Base-by-base conservation (phyloP, 2,888 invertebrate genomes). In the Platycheirus rosarum region DNA sequence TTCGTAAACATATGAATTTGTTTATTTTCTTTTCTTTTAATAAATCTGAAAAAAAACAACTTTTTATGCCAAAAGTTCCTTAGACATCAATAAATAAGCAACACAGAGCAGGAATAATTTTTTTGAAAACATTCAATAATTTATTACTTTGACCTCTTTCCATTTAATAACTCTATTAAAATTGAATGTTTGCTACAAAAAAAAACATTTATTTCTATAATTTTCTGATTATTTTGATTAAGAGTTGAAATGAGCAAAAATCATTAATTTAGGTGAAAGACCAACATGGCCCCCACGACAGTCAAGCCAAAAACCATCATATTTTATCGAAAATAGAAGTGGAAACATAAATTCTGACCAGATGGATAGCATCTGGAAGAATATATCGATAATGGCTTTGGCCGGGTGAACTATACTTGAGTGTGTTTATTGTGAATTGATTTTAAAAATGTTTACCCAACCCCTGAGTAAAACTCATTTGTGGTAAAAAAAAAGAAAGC, bases 391-490 rank as follows among this genome's bases (percentile, higher is more conserved):
- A 60, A 60, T 60, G 42, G 60, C 44, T 60, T 60, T 60, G 60
- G 60, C 60, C 29, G 60, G 44, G 29, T 60, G 60, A 60, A 60
- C 60, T 60, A n/a, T n/a, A 60, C 60, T 60, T 60, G 44, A 60
- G 44, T 44, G 42, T 57, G 60, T 60, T 60, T 60, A 60, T 60
- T 60, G 60, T 60, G 60, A 60, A 44, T 60, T 60, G 60, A 60
- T 42, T 60, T 60, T 44, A 60, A 44, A 60, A 60, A 60, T 60
- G 60, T 60, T 60, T 60, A 60, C 44, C 60, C 44, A 44, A 26
- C 44, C 42, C 29, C 13, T 42, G 60, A 60, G 44, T 44, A 44
- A 60, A 60, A 60, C 60, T 60, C 60, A 60, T 60, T 60, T 60
- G 60, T 60, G 60, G 60, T 44, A 44, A 26, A 42, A 44, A 44